Conservation (phyloP, 2,888 invertebrate species). For the Oligia strigilis region DNA sequence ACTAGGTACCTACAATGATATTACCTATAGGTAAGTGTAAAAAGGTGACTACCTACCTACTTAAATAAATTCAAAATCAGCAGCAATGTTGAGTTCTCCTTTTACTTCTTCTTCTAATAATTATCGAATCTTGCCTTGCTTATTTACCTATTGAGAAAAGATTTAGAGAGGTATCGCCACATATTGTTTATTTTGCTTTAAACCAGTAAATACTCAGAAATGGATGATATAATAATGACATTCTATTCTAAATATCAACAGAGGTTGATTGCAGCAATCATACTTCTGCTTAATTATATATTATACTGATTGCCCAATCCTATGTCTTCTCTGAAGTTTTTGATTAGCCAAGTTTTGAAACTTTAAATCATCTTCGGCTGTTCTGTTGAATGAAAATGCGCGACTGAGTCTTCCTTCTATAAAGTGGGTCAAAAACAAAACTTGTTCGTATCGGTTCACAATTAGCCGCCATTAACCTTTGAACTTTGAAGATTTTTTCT, state of each 20-base stretch:
- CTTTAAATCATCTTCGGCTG: neutral
- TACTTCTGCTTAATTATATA: neutral
- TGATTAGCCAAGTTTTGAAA: slow-evolving; percentile 2
- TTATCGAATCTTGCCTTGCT: neutral
- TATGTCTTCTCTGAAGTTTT: slow-evolving; percentile 6
- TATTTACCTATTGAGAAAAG: neutral
- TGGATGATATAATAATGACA: neutral
- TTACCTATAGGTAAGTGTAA: too few relatives aligned
- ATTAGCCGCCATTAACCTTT: slow-evolving; percentile 66
- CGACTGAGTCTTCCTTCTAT: slow-evolving; percentile 29
- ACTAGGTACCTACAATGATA: too few relatives aligned
- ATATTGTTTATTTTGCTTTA: neutral
- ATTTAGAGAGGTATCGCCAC: neutral
- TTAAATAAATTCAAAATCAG: neutral
- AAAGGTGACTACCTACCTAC: neutral
- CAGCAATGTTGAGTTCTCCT: neutral
- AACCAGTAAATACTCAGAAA: neutral
- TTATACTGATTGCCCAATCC: neutral
- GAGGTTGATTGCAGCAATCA: neutral
- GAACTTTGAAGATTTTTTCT: slow-evolving; percentile 45
- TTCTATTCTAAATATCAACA: neutral
- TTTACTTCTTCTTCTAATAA: neutral
- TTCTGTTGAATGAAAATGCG: slow-evolving; percentile 36
- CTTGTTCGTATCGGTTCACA: slow-evolving; percentile 59
- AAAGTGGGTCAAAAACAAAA: slow-evolving; percentile 53